phyloP scores from a whole-genome alignment of 1,140 invertebrate genomes.

The Drosophila biarmipes region DNA sequence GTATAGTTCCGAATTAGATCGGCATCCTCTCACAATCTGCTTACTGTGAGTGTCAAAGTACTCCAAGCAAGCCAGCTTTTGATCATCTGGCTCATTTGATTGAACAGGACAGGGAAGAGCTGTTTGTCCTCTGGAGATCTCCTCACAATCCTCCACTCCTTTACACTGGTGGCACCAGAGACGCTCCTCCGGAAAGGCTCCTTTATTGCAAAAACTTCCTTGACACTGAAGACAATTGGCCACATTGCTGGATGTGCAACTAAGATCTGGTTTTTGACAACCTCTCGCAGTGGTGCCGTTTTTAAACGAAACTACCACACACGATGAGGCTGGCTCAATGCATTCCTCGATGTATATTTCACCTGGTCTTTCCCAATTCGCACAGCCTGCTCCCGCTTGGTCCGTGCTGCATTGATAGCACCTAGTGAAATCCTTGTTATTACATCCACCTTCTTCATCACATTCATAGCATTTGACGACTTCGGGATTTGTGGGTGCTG shows the following conservation, averaged over 20 bases:
- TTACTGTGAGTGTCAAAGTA: conserved; percentile 50
- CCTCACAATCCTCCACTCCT: conserved; percentile 38
- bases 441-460: conserved; percentile 47
- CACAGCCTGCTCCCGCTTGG: conserved; percentile 51
- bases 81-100: conserved; percentile 53
- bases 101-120: conserved; percentile 44
- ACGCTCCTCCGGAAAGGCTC: conserved; percentile 58
- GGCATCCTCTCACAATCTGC: conserved; percentile 61
- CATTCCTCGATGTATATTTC: conserved; percentile 71
- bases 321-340: conserved; percentile 32
- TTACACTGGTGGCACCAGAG: conserved; percentile 72
- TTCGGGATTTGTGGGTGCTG: conserved; percentile 28
- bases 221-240: conserved; percentile 52
- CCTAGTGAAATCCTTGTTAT: conserved; percentile 51
- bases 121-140: conserved; percentile 19
- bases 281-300: conserved; percentile 65
- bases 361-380: conserved; percentile 65
- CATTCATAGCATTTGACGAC: conserved; percentile 65
- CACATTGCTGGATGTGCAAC: conserved; percentile 28
- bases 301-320: conserved; percentile 35
- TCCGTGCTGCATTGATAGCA: conserved; percentile 72
- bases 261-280: conserved; percentile 52
- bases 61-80: conserved; percentile 55
- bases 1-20: conserved; percentile 56
- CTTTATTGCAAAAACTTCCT: conserved; percentile 75